Base-by-base conservation (phyloP, 1,140 invertebrate species). In the Drosophila obscura region DNA sequence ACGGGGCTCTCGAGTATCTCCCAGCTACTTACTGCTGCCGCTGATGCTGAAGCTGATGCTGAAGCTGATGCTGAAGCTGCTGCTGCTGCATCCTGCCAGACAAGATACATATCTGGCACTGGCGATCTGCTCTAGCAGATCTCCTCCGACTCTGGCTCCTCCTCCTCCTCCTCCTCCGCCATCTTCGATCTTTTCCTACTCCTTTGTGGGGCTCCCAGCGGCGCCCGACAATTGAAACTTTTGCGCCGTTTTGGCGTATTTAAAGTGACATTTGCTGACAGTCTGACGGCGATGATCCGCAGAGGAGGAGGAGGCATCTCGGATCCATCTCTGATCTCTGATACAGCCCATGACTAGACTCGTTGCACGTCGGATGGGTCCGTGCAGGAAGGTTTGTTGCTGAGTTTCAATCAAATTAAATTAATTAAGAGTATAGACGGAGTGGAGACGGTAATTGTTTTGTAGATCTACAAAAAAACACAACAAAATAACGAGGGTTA, bases 201-300 rank as follows among this genome's bases (percentile, higher is more conserved):
- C 43, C 52, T 69, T 69, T 49, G 35, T 39, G 35, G 43, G 48
- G 55, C 65, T 73, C 64, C 74, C 73, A 77, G 45, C 64, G 80
- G 80, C 80, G 80, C 62, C 80, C 82, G 66, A 77, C 82, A 85
- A 85, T 85, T 85, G 82, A 85, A 85, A 87, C 82, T 85, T 85
- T 87, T 87, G 82, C 83, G 75, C 83, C 72, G 73, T 88, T 88
- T 87, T 87, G 83, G 82, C 82, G 82, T 87, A 87, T 87, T 79
- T 87, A 88, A 87, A 87, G 83, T 87, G 82, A 88, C 82, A 87
- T 87, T 88, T 64, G 82, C 61, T 87, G 82, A 87, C 83, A 87
- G 82, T 73, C 63, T 64, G 63, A 66, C 51, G 64, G 58, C 74
- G 50, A 65, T 73, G 73, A 65, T 62, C 57, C 67, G 63, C 45